A percentile compares a stretch with the other conserved stretches of the same genome.
Conservation (phyloP, 2,113 vertebrate species). For the Nymphicus hollandicus region DNA sequence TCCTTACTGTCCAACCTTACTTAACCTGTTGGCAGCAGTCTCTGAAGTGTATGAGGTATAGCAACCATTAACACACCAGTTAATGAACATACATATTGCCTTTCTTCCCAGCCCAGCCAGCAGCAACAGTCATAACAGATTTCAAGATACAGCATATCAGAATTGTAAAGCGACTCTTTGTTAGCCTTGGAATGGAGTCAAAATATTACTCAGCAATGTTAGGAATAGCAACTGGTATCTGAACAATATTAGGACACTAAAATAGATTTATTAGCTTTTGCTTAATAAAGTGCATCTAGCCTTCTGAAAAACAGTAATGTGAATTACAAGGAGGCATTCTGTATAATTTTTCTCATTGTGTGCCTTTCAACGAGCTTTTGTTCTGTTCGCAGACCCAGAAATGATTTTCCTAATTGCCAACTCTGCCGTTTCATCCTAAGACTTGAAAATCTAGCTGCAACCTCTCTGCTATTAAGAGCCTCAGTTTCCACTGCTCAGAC, state of each 20-base stretch:
- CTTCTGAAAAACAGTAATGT: background rate
- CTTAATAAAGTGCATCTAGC: background rate
- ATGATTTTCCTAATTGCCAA: background rate
- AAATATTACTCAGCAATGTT: constrained; percentile 42
- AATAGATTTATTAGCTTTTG: constrained; percentile 7
- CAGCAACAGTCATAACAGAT: constrained; percentile 16
- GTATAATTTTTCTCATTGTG: background rate
- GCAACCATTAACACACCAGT: background rate
- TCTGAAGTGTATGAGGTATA: background rate
- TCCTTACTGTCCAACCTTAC: background rate
- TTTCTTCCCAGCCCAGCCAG: background rate
- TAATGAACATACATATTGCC: background rate
- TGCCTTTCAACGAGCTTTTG: background rate
- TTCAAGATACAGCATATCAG: background rate
- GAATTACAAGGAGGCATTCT: background rate
- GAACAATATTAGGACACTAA: background rate
- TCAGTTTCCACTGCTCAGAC: background rate
- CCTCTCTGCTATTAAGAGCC: background rate
- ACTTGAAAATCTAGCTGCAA: background rate
- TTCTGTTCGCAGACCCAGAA: background rate
- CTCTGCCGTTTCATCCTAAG: background rate
- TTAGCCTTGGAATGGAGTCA: constrained; percentile 8
- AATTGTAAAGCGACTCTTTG: constrained; percentile 12
- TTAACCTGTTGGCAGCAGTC: background rate
- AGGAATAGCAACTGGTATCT: constrained; percentile 3